phyloP scores from a whole-genome alignment of 2,113 vertebrate genomes.

The Caloenas nicobarica region DNA sequence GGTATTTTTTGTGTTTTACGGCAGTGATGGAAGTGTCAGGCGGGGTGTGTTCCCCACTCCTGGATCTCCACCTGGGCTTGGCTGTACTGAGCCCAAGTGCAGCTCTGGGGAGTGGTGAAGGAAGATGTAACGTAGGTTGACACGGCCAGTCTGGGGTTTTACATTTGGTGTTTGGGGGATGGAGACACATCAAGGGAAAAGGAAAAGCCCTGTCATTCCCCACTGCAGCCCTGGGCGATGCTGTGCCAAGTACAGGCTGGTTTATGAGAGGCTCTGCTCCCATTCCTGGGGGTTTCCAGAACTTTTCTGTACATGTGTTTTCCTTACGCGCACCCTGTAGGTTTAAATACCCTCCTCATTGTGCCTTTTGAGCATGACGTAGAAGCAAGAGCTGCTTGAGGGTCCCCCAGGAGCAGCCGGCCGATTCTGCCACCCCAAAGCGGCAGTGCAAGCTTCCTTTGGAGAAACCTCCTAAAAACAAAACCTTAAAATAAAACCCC shows the following conservation, averaged over 20 bases:
- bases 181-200: background rate
- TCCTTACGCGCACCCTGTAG: background rate
- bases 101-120: fast-evolving
- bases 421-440: background rate
- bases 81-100: background rate
- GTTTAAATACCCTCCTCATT: background rate
- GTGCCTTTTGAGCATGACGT: background rate
- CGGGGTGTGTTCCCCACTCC: background rate
- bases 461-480: slow-evolving; percentile 13
- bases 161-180: fast-evolving
- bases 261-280: background rate
- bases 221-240: background rate
- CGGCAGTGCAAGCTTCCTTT: background rate
- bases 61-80: background rate
- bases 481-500: slow-evolving; percentile 19
- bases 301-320: background rate
- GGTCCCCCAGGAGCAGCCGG: background rate
- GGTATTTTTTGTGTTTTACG: background rate
- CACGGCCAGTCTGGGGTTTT: background rate
- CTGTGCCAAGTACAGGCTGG: background rate
- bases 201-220: background rate
- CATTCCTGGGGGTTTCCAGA: background rate
- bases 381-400: background rate
- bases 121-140: fast-evolving
- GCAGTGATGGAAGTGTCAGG: background rate